These are phyloP conservation scores for Drosophila sordidula DNA, from an alignment of 2,888 invertebrate genomes.

Conservation along the genomic window DNA sequence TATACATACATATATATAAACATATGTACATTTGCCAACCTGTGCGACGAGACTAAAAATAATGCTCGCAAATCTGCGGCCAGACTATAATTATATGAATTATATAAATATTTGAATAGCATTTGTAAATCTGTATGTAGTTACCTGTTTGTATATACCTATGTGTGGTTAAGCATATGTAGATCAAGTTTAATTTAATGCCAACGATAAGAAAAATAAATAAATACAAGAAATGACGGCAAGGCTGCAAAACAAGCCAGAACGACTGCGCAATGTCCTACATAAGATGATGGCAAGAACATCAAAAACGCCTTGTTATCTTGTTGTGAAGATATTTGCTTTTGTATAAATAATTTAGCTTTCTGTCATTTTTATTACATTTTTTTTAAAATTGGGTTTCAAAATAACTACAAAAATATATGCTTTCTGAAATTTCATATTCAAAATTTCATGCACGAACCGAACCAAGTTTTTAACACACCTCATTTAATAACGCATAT, in stretches of 20 bases:
- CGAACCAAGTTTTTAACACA: too few relatives aligned
- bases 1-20: neutral
- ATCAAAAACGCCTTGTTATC: too few relatives aligned
- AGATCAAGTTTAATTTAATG: slow-evolving; percentile 65
- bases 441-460: too few relatives aligned
- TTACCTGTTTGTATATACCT: slow-evolving; percentile 7
- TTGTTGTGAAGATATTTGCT: too few relatives aligned
- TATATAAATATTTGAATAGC: slow-evolving; percentile 66
- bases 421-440: too few relatives aligned
- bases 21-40: slow-evolving; percentile 15
- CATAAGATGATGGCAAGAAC: neutral
- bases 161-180: slow-evolving; percentile 31
- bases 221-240: slow-evolving; percentile 30
- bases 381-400: too few relatives aligned
- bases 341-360: too few relatives aligned
- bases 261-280: slow-evolving; percentile 24
- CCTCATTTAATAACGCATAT: neutral
- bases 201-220: slow-evolving; percentile 58
- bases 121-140: slow-evolving; percentile 27
- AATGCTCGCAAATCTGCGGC: slow-evolving; percentile 45
- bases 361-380: too few relatives aligned
- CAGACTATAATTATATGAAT: slow-evolving; percentile 64
- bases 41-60: slow-evolving; percentile 55
- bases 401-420: too few relatives aligned
- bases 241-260: neutral